Evolutionary conservation across 2,888 invertebrate genomes (phyloP), one percentile per base, ranked within the genome.

Genomic region (Terebella lapidaria): DNA sequence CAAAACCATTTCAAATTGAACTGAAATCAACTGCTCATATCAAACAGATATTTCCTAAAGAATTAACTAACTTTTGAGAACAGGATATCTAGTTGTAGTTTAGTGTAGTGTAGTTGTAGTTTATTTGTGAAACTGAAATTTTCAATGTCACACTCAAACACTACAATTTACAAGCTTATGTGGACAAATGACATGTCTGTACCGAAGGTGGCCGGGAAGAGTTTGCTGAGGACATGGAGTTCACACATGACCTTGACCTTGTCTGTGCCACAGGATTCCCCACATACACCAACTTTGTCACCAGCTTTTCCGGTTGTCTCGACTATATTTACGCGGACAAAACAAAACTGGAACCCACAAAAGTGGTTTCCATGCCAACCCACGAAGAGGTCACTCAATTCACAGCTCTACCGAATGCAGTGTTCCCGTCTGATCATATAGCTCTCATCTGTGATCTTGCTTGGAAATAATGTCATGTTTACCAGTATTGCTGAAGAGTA

Each of bases 351-450:
- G 63, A 67, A 20, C 63, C 74, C 2, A 59, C 56, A 81, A 85
- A 89, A 84, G 87, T 89, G 0, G 85, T 94, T 60, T 93, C 94
- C 0, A 82, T 93, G 70, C 94, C 94, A 0, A 86, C 86, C 53
- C 83, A 86, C 47, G 89, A 90, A 69, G 90, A 93, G 75, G 83
- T 96, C 24, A 85, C 82, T 57, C 82, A 86, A 57, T 83, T 91
- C 72, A 85, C 82, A 45, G 95, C 92, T 1, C 84, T 96, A 64
- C 97, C 97, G 0, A 94, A 92, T 70, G 84, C 89, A 54, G 88
- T 90, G 1, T 91, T 91, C 79, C 96, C 96, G 0, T 95, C 95
- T 1, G 96, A 97, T 83, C 96, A 97, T 80, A 83, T 97, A 65
- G 88, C 96, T 18, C 82, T 95, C 54, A 84, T 94, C 4, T 78